Evolutionary conservation across 2,797 vertebrate genomes (phyloP).

Genomic region (Acrossocheilus wenchowensis): DNA sequence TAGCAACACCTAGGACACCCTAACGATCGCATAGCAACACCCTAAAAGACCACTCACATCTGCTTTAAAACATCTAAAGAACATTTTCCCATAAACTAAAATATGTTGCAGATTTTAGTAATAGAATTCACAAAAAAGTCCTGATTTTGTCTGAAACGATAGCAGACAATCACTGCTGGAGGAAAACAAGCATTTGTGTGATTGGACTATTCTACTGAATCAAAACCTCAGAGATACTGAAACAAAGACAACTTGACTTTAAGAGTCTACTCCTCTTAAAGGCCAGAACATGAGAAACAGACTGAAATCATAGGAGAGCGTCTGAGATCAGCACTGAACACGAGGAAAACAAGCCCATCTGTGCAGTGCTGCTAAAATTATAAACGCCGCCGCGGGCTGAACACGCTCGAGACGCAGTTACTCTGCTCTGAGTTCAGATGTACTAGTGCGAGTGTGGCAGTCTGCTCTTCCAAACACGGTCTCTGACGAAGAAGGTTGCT

Average conservation of each 20-base stretch:
- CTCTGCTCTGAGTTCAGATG: not conserved
- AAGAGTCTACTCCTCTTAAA: not conserved
- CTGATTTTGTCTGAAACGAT: not conserved
- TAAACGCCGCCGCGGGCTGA: not conserved
- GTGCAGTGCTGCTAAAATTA: constrained; percentile 64
- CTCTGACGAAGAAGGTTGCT: not conserved
- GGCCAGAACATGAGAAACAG: not conserved
- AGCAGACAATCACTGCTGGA: not conserved
- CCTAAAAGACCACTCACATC: not conserved
- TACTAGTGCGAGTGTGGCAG: not conserved
- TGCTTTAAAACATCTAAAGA: not conserved
- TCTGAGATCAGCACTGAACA: constrained; percentile 54
- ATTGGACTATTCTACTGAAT: not conserved
- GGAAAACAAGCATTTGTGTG: not conserved
- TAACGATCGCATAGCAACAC: no score
- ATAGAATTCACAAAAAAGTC: not conserved
- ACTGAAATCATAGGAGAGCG: not conserved
- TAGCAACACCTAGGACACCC: no score
- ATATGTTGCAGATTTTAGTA: not conserved
- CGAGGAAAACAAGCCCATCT: constrained; percentile 74
- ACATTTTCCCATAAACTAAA: not conserved
- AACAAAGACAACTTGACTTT: not conserved
- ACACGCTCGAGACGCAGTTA: not conserved
- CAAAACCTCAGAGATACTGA: not conserved
- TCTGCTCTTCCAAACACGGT: not conserved